Evolutionary conservation across 1,140 invertebrate species (phyloP).

Genomic region (Drosophila sulfurigaster): DNA sequence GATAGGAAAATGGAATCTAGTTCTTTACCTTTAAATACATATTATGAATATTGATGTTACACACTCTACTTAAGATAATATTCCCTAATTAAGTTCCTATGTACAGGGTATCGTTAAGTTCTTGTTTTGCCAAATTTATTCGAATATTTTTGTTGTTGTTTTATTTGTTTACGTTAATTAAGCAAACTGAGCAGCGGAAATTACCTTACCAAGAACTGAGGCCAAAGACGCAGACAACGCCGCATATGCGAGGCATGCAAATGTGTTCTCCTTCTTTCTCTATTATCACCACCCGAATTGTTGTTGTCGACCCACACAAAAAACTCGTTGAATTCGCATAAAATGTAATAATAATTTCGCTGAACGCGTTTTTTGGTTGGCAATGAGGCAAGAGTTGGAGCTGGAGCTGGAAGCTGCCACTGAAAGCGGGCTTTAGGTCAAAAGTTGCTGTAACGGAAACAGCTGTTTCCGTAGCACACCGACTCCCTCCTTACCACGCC

Average conservation of each 20-base stretch:
- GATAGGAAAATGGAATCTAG: too few species aligned
- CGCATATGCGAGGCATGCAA: constrained; percentile 41
- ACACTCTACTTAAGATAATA: too few species aligned
- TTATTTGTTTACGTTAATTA: constrained; percentile 66
- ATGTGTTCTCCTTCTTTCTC: constrained; percentile 11
- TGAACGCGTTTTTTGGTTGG: constrained; percentile 34
- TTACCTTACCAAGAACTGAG: constrained; percentile 22
- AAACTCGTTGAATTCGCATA: constrained; percentile 76
- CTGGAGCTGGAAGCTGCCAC: background rate
- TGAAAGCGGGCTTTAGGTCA: constrained; percentile 25
- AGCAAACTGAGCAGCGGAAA: constrained; percentile 44
- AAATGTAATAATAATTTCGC: constrained; percentile 77
- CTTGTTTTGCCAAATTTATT: background rate
- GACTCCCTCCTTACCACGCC: background rate
- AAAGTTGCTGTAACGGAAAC: constrained; percentile 66
- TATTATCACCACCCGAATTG: background rate
- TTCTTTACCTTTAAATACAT: background rate
- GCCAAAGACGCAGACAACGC: constrained; percentile 20
- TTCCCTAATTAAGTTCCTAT: too few species aligned
- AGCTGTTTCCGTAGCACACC: constrained; percentile 63
- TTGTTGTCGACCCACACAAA: constrained; percentile 27
- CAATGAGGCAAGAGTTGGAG: constrained; percentile 1
- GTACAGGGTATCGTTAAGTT: background rate
- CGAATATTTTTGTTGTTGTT: constrained; percentile 9
- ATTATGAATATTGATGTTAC: too few species aligned